Percentiles rank a stretch among this genome's conserved stretches.
Evolutionary conservation across 2,888 invertebrate species (phyloP).

Genomic region (Chymomyza fuscimana): DNA sequence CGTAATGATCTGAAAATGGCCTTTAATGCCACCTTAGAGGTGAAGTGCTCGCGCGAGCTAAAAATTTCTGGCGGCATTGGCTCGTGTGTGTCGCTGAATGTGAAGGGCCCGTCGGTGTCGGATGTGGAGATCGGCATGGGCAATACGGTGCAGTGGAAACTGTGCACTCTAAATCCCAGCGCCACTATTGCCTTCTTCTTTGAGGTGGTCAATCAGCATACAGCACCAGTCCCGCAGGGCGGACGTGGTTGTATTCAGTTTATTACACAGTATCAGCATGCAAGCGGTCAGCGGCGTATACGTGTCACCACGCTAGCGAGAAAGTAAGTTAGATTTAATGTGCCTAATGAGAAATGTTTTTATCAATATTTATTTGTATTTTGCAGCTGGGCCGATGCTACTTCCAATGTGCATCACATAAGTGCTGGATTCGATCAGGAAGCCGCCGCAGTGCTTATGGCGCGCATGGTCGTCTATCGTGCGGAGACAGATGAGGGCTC

Average conservation of each 20-base stretch:
- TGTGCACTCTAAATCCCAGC: conserved; percentile 95
- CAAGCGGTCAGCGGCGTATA: conserved; percentile 95
- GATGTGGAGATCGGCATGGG: conserved; percentile 99
- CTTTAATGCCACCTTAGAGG: conserved; percentile 97
- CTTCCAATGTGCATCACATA: conserved; percentile 92
- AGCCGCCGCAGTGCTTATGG: conserved; percentile 98
- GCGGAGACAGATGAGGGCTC: conserved; percentile 97
- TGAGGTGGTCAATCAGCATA: conserved; percentile 97
- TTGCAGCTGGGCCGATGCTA: conserved; percentile 95
- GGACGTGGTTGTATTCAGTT: conserved; percentile 98
- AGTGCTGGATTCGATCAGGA: conserved; percentile 99
- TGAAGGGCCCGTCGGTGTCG: conserved; percentile 94
- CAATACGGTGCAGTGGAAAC: conserved; percentile 98
- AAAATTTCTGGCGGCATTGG: conserved; percentile 97
- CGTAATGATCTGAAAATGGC: conserved; percentile 97
- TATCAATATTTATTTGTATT: neutral
- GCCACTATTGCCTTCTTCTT: conserved; percentile 97
- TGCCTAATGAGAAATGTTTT: neutral
- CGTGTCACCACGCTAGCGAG: conserved; percentile 98
- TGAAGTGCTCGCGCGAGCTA: conserved; percentile 96
- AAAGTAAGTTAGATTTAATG: conserved; percentile 83
- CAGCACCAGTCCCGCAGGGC: conserved; percentile 96
- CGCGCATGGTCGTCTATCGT: conserved; percentile 96
- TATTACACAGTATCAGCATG: conserved; percentile 98
- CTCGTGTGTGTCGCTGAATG: conserved; percentile 95